These are phyloP conservation scores for Hipposideros larvatus DNA, from an alignment of 2,797 vertebrate species.

Conservation along the genomic window DNA sequence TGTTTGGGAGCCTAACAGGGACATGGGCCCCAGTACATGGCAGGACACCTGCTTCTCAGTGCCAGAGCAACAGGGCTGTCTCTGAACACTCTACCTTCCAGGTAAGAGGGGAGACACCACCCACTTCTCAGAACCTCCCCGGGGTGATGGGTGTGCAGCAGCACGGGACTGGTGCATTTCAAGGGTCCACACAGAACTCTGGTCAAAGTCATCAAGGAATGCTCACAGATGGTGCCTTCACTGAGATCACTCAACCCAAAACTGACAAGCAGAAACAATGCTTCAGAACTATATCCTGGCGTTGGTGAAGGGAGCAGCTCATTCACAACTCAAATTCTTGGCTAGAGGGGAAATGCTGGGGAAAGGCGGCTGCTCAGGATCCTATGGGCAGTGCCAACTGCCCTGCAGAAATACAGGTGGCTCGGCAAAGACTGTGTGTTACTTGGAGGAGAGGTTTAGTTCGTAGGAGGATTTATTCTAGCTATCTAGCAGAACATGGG, in stretches of 20 bases:
- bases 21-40: rapidly evolving
- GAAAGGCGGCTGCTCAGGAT: too few species aligned
- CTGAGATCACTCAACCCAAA: neutral
- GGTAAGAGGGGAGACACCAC: neutral
- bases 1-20: neutral
- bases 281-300: neutral
- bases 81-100: neutral
- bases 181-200: neutral
- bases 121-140: neutral
- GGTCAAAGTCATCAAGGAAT: neutral
- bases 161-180: neutral
- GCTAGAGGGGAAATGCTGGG: neutral
- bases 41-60: neutral
- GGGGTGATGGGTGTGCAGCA: neutral
- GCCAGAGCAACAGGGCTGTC: neutral
- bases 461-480: neutral
- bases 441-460: neutral
- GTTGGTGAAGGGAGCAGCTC: neutral
- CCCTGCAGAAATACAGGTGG: rapidly evolving
- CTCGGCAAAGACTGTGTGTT: neutral
- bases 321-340: neutral
- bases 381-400: neutral
- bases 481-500: neutral
- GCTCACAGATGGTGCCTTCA: neutral
- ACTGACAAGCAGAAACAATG: neutral